These are phyloP conservation scores for Syrphus vitripennis DNA, from an alignment of 2,888 invertebrate species.

Conservation along the genomic window DNA sequence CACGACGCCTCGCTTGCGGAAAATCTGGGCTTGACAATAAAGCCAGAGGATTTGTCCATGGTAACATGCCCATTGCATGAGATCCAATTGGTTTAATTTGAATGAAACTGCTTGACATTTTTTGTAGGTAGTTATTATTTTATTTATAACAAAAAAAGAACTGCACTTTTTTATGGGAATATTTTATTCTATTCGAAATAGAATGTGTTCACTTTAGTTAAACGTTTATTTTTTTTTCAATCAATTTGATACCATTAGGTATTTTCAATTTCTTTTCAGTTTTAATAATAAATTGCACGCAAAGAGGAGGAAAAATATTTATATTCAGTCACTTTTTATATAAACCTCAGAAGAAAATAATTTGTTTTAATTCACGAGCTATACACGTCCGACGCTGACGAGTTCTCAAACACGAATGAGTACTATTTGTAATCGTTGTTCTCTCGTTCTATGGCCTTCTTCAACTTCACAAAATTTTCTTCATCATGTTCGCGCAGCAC, in stretches of 20 bases:
- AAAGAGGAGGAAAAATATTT: conserved; percentile 2
- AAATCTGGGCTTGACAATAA: not conserved
- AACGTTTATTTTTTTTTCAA: not conserved
- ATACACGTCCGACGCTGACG: conserved; percentile 23
- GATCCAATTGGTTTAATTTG: conserved; percentile 37
- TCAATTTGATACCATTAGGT: not conserved
- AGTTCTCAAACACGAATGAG: conserved; percentile 31
- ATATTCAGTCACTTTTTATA: not conserved
- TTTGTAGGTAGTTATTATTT: not conserved
- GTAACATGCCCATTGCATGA: not conserved
- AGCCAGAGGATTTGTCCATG: not conserved
- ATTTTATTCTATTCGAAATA: not conserved
- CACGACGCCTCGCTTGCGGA: conserved; percentile 16
- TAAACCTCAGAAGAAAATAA: not conserved
- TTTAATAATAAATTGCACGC: conserved; percentile 12
- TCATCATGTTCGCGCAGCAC: not conserved
- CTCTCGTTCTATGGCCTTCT: conserved; percentile 13
- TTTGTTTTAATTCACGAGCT: not conserved
- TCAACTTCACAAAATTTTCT: not conserved
- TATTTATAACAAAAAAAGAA: not conserved
- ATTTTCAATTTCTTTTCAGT: not conserved
- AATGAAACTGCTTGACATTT: conserved; percentile 32
- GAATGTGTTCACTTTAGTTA: conserved; percentile 10
- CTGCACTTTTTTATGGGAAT: not conserved
- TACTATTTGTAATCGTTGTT: not conserved